Evolutionary conservation across 2,888 invertebrate species (phyloP), one percentile per base, ranked within the genome.

Genomic region (Balanococcus diminutus): DNA sequence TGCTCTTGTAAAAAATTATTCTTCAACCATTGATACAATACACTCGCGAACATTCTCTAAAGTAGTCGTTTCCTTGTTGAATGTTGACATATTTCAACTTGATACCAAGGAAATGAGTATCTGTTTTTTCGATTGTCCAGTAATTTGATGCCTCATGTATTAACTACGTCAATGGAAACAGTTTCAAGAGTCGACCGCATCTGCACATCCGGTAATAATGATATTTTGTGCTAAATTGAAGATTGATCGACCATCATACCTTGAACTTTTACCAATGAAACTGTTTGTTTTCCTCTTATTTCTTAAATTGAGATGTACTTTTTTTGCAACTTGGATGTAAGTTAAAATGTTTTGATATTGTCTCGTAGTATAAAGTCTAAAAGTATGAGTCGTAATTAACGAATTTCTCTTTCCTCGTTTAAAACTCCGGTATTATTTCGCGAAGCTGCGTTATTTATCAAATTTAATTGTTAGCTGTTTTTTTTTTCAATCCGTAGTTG

Each of bases 41-140:
- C 61, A 3, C 4, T 19, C n/a, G 36, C 3, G 36, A 5, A 36
- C 19, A 19, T 32, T 32, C 22, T 22, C 8, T 14, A 22, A 79
- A 19, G 19, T 79, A 22, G 75, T 36, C 36, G 75, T 79, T 79
- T 79, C 75, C 75, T 79, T 9, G 75, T 79, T 79, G 36, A 79
- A 36, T 9, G 75, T 79, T 79, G 36, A 79, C 75, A 79, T 79
- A 36, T 56, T 67, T 28, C 14, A 67, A 67, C 28, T 28, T 25
- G 16, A 2, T 67, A 8, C 31, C 28, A 28, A 67, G 67, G 67
- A 67, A 67, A 67, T 67, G 67, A 67, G 67, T 67, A 28, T 56
- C 56, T 67, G 28, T 28, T 67, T 67, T 67, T 67, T 28, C n/a
- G 28, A 67, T 67, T 67, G 28, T 67, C 67, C 28, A 25, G 22